Evolutionary conservation across 1,140 invertebrate genomes (phyloP).

Genomic region (Harpegnathos saltator): DNA sequence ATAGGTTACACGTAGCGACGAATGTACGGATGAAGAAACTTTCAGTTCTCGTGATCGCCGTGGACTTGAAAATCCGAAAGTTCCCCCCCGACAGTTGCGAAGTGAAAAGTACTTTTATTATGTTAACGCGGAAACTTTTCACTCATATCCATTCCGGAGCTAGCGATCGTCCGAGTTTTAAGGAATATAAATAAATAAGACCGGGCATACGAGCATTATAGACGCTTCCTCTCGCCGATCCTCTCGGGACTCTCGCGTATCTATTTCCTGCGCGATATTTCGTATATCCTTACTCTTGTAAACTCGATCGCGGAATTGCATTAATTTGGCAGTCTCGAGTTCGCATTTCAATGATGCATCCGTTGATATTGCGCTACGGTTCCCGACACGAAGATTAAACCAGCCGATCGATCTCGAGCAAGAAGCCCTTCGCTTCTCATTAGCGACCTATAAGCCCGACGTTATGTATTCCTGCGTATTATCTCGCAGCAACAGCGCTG

Average conservation of each 20-base stretch:
- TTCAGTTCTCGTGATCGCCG: conserved; percentile 43
- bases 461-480: no score
- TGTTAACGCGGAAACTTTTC: conserved; percentile 43
- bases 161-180: conserved; percentile 4
- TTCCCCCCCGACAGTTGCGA: conserved; percentile 7
- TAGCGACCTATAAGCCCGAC: no score
- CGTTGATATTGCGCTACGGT: background rate
- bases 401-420: no score
- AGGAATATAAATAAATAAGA: conserved; percentile 31
- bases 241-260: background rate
- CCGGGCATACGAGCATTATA: background rate
- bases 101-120: conserved; percentile 51
- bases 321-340: background rate
- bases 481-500: no score
- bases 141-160: conserved; percentile 18
- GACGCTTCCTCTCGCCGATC: background rate
- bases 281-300: background rate
- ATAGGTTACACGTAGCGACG: conserved; percentile 56
- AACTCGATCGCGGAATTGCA: background rate
- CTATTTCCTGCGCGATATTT: background rate
- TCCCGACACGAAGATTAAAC: no score
- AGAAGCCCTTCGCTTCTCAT: no score
- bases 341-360: background rate
- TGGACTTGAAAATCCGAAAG: conserved; percentile 55
- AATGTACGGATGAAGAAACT: conserved; percentile 56